Percentiles rank a stretch among this genome's conserved stretches.
phyloP scores from a whole-genome alignment of 2,797 vertebrate genomes.

The Sebastes iracundus region DNA sequence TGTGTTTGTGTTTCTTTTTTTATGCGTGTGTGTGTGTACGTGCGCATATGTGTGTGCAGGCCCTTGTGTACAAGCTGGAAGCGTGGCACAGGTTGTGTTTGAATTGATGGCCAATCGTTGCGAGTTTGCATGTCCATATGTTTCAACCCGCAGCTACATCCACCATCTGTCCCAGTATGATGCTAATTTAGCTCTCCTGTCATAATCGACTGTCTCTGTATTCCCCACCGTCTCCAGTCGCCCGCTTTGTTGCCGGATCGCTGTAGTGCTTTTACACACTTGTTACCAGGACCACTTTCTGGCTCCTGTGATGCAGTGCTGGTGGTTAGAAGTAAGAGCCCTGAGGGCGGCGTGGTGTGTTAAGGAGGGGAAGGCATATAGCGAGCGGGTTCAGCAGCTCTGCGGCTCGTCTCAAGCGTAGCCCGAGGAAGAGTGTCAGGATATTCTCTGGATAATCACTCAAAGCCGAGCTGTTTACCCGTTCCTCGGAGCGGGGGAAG shows the following conservation, averaged over 20 bases:
- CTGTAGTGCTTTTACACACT: conserved; percentile 20
- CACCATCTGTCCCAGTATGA: conserved; percentile 74
- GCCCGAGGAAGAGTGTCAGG: conserved; percentile 64
- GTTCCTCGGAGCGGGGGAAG: conserved; percentile 32
- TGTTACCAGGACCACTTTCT: conserved; percentile 36
- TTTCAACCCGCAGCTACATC: conserved; percentile 76
- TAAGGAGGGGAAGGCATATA: not conserved
- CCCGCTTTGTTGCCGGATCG: conserved; percentile 22
- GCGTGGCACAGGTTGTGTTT: conserved; percentile 65
- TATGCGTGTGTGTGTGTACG: not conserved
- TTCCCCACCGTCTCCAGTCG: conserved; percentile 47
- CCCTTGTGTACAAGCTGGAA: conserved; percentile 54
- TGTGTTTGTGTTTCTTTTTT: not conserved
- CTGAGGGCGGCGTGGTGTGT: conserved; percentile 28
- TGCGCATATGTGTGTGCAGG: conserved; percentile 16
- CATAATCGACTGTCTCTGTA: conserved; percentile 58
- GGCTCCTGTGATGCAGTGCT: conserved; percentile 27
- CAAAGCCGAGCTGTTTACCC: conserved; percentile 60
- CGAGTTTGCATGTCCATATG: conserved; percentile 74
- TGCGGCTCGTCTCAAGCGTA: conserved; percentile 39
- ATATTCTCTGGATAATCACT: conserved; percentile 71
- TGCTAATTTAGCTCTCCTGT: conserved; percentile 74
- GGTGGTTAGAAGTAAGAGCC: conserved; percentile 49
- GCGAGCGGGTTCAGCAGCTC: conserved; percentile 35
- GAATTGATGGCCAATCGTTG: conserved; percentile 73